phyloP scores from a whole-genome alignment of 2,888 invertebrate species.

The Tetanocera ferruginea region DNA sequence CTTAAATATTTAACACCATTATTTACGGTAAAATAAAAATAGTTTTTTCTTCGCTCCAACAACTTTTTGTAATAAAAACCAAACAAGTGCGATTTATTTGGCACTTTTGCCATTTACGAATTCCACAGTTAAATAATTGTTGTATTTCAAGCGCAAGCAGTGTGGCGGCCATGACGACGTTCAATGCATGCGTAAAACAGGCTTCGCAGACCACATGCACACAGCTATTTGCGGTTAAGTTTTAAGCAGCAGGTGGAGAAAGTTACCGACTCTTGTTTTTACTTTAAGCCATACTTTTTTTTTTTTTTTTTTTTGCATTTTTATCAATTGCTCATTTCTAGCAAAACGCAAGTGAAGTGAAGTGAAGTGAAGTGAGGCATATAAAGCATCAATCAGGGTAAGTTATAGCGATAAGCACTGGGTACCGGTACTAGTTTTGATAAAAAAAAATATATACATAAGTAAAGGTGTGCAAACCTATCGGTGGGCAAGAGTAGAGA shows the following conservation, averaged over 20 bases:
- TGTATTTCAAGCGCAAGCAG: constrained; percentile 5
- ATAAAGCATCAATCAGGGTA: neutral
- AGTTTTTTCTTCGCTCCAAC: too few relatives aligned
- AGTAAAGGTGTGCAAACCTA: neutral
- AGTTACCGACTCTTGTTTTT: constrained; percentile 16
- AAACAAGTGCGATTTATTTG: neutral
- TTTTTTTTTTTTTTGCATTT: neutral
- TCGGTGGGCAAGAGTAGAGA: neutral
- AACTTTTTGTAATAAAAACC: neutral
- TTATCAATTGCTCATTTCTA: neutral
- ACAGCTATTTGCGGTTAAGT: constrained; percentile 8
- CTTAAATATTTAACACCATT: too few relatives aligned
- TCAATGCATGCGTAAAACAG: constrained; percentile 19
- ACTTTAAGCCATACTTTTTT: neutral
- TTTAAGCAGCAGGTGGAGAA: constrained; percentile 27
- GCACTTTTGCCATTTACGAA: constrained; percentile 7
- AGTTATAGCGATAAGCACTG: neutral
- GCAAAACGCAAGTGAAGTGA: neutral
- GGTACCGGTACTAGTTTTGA: neutral
- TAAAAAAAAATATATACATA: neutral
- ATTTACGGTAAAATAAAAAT: too few relatives aligned
- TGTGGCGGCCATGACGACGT: neutral
- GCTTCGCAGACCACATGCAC: neutral
- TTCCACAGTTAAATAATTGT: constrained; percentile 21
- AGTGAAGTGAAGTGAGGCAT: constrained; percentile 5